Percentiles rank a stretch among this genome's conserved stretches.
Evolutionary conservation across 2,888 invertebrate genomes (phyloP).

Genomic region (Hemistola chrysoprasaria): DNA sequence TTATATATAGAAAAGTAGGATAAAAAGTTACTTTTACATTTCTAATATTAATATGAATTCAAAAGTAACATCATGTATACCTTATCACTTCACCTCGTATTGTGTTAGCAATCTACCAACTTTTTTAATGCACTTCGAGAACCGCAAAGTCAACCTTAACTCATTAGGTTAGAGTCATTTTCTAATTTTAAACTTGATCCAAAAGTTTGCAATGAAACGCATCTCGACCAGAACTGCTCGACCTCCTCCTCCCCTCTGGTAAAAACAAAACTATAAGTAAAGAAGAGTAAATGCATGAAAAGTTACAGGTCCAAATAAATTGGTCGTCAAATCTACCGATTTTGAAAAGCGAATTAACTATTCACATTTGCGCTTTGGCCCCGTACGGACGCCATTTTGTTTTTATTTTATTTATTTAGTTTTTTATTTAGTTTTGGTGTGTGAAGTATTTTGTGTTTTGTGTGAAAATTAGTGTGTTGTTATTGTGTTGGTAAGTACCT

Average conservation of each 20-base stretch:
- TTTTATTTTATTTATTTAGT: conserved; percentile 13
- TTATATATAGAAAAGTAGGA: no score
- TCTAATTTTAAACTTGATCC: neutral
- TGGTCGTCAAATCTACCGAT: conserved; percentile 55
- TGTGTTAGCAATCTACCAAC: conserved; percentile 58
- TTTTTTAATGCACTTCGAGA: conserved; percentile 21
- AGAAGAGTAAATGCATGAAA: conserved; percentile 2
- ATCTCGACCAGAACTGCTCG: conserved; percentile 10
- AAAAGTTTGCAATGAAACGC: conserved; percentile 6
- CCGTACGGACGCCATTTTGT: conserved; percentile 37
- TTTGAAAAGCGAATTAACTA: conserved; percentile 70
- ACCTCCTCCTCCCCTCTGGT: conserved; percentile 6
- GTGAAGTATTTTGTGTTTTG: conserved; percentile 13
- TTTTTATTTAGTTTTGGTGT: conserved; percentile 9
- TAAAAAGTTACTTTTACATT: no score
- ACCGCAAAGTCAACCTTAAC: conserved; percentile 17
- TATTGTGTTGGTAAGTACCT: conserved; percentile 6
- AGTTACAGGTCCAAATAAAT: conserved; percentile 35
- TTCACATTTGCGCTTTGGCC: conserved; percentile 61
- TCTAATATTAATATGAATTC: no score
- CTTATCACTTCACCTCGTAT: conserved; percentile 68
- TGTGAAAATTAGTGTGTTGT: conserved; percentile 11
- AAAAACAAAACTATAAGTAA: conserved; percentile 14
- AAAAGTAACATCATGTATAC: conserved; percentile 51
- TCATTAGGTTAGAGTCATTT: conserved; percentile 1